Conservation (phyloP, 1,140 invertebrate genomes). For the Venustaconcha ellipsiformis region DNA sequence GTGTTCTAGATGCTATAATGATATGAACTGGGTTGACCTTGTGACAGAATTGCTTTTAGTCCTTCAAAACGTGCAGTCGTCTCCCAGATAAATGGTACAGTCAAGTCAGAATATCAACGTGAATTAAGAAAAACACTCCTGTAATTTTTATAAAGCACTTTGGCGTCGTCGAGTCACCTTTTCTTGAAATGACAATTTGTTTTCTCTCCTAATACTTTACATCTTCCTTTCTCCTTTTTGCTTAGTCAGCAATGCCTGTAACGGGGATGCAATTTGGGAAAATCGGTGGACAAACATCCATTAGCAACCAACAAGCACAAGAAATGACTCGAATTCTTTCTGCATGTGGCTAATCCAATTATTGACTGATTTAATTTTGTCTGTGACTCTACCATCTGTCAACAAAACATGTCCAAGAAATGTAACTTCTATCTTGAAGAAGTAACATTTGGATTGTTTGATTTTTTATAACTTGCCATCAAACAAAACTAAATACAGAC, state of each 20-base stretch:
- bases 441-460: constrained; percentile 20
- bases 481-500: constrained; percentile 1
- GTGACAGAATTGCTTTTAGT: neutral
- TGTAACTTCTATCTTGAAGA: constrained; percentile 9
- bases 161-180: constrained; percentile 2
- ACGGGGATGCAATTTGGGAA: neutral
- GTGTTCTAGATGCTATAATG: neutral
- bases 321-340: constrained; percentile 7
- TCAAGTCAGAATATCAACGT: too few relatives aligned
- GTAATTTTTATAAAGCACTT: neutral
- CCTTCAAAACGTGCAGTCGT: neutral
- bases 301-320: neutral
- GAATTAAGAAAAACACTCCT: too few relatives aligned
- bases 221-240: neutral
- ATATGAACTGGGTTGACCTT: neutral
- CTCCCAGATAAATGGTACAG: neutral
- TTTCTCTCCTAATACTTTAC: neutral
- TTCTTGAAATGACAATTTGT: neutral
- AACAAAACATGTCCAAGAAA: neutral
- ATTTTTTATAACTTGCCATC: constrained; percentile 2
- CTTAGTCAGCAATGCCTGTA: neutral
- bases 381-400: neutral
- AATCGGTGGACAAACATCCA: constrained; percentile 1
- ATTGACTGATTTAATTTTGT: neutral
- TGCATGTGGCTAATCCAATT: constrained; percentile 1